Percentiles rank a stretch among this genome's conserved stretches.
These are phyloP conservation scores for Chiroxiphia lanceolata DNA, from an alignment of 2,797 vertebrate genomes.

Conservation along the genomic window DNA sequence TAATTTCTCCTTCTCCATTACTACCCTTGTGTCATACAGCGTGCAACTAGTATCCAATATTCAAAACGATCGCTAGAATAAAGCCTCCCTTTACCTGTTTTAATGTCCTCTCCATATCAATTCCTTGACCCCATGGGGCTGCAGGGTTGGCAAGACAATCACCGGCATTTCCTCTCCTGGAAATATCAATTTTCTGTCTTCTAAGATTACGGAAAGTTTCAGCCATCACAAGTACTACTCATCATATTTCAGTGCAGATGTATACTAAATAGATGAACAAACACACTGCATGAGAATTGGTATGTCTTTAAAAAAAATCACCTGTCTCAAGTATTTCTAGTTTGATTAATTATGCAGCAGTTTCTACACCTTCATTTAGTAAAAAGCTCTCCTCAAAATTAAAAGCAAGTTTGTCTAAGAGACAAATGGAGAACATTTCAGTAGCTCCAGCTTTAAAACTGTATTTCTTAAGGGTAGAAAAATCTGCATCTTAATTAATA, in stretches of 20 bases:
- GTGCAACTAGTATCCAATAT: not conserved
- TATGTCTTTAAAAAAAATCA: not conserved
- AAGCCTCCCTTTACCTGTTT: constrained; percentile 85
- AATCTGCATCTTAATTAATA: not conserved
- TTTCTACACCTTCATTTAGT: not conserved
- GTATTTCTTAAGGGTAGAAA: not conserved
- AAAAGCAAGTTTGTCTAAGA: not conserved
- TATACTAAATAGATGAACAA: constrained; percentile 82
- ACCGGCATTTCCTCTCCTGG: constrained; percentile 94
- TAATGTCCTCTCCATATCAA: constrained; percentile 97
- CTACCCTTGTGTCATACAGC: not conserved
- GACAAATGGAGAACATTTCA: not conserved
- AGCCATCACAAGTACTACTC: constrained; percentile 97
- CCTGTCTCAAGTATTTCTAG: not conserved
- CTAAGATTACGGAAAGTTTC: constrained; percentile 97
- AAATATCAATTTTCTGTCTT: constrained; percentile 96
- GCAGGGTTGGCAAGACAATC: constrained; percentile 98
- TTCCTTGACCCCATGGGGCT: constrained; percentile 97
- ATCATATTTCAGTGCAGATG: constrained; percentile 95
- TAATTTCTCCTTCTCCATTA: not conserved
- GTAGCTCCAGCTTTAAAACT: not conserved
- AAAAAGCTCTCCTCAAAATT: not conserved
- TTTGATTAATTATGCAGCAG: not conserved
- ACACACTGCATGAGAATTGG: not conserved
- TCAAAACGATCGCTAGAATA: not conserved